Conservation (phyloP, 2,797 vertebrate genomes). For the Cuculus canorus region DNA sequence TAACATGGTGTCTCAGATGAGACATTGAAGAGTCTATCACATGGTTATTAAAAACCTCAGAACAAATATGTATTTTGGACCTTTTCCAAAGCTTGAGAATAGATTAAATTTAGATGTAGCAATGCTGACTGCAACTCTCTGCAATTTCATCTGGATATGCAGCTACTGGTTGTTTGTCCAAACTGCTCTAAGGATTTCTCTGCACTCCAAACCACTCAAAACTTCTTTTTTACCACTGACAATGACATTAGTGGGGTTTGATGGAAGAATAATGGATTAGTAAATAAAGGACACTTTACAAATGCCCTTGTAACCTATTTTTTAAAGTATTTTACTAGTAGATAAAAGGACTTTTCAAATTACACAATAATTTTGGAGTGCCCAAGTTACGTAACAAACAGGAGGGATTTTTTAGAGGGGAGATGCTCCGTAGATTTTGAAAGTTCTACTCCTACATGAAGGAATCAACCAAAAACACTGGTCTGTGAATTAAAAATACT, state of each 20-base stretch:
- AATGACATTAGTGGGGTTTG: background rate
- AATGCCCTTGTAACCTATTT: background rate
- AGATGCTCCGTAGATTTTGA: background rate
- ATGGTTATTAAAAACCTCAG: background rate
- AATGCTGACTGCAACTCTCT: background rate
- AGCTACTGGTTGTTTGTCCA: background rate
- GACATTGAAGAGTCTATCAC: background rate
- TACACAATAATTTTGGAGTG: background rate
- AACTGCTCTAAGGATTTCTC: background rate
- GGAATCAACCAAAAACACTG: background rate
- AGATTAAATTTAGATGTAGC: background rate
- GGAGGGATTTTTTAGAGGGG: background rate
- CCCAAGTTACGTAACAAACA: background rate
- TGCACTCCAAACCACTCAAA: background rate
- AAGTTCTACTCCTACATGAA: background rate
- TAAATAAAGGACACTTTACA: background rate
- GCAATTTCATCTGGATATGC: background rate
- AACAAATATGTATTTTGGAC: background rate
- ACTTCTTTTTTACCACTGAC: background rate
- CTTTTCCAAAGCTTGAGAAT: background rate
- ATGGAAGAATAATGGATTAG: background rate
- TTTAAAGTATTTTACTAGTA: background rate
- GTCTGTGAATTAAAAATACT: background rate
- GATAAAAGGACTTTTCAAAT: background rate
- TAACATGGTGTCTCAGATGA: background rate